phyloP scores from a whole-genome alignment of 2,888 invertebrate species.

The Onthophagus sagittarius region DNA sequence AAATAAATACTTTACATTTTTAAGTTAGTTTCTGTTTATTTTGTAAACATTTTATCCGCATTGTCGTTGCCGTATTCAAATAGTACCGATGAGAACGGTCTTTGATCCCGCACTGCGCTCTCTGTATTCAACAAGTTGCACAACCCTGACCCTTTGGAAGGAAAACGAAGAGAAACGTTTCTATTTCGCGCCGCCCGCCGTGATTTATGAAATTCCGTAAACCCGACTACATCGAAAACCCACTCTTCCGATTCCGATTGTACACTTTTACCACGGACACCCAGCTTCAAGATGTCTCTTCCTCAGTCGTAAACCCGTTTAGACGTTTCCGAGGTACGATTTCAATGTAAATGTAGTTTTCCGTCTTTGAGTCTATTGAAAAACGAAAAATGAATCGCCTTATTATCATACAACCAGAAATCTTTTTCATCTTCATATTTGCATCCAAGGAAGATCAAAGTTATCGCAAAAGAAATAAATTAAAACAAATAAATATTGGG shows the following conservation, averaged over 20 bases:
- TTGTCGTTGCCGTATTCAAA: background rate
- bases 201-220: background rate
- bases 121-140: background rate
- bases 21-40: background rate
- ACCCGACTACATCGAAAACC: background rate
- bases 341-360: too few relatives aligned
- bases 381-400: too few relatives aligned
- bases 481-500: background rate
- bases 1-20: background rate
- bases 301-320: too few relatives aligned
- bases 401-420: background rate
- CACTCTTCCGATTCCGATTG: background rate
- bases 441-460: background rate
- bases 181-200: background rate
- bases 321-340: too few relatives aligned
- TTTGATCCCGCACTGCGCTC: background rate
- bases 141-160: background rate
- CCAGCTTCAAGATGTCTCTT: background rate
- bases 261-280: background rate
- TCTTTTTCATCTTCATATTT: background rate
- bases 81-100: background rate
- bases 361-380: too few relatives aligned
- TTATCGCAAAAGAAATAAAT: background rate
- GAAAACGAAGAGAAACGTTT: background rate
- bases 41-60: background rate